Conservation (phyloP, 1,140 invertebrate genomes). For the Watersipora subatra region DNA sequence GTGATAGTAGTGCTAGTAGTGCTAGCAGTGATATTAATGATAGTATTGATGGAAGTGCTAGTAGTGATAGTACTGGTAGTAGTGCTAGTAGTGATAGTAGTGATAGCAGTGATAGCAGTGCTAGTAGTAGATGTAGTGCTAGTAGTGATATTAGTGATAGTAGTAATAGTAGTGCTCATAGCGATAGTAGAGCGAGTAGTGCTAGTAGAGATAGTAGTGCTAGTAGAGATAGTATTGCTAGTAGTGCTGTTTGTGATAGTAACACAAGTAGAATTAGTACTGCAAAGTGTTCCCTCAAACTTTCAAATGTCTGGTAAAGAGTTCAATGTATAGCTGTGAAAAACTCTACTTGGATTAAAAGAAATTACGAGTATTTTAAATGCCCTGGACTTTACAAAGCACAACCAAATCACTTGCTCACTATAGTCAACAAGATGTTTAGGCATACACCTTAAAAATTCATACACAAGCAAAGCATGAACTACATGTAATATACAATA, state of each 20-base stretch:
- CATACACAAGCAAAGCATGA: no score
- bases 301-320: no score
- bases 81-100: constrained; percentile 9
- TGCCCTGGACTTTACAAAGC: no score
- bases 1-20: constrained; percentile 10
- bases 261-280: constrained; percentile 2
- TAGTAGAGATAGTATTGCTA: constrained; percentile 5
- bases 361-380: no score
- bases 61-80: constrained; percentile 9
- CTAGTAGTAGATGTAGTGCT: constrained; percentile 10
- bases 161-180: constrained; percentile 6
- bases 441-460: no score
- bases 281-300: no score
- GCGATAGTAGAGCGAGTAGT: constrained; percentile 1
- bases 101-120: constrained; percentile 4
- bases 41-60: constrained; percentile 8
- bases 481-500: no score
- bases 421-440: no score
- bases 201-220: constrained; percentile 3
- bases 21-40: constrained; percentile 3
- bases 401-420: no score
- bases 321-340: no score
- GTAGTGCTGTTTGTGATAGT: constrained; percentile 3
- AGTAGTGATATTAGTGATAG: constrained; percentile 2
- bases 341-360: no score